Percentiles rank a stretch among this genome's conserved stretches.
These are phyloP conservation scores for Oenanthe oenanthe DNA, from an alignment of 2,113 vertebrate species.

Conservation along the genomic window DNA sequence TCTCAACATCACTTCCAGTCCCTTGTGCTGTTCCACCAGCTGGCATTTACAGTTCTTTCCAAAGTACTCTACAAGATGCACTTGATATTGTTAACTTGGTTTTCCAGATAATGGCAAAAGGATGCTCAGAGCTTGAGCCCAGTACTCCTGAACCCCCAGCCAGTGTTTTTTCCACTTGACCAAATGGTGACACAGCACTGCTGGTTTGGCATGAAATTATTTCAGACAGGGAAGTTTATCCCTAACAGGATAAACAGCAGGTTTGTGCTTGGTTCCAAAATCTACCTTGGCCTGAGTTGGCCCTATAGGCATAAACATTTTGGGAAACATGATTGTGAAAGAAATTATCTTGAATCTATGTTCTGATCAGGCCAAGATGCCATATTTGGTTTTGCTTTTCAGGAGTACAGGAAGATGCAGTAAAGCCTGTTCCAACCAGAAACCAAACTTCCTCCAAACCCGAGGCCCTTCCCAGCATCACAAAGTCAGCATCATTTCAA, in stretches of 20 bases:
- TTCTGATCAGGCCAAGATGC: neutral
- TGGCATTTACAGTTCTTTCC: neutral
- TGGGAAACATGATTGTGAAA: neutral
- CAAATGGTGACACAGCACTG: neutral
- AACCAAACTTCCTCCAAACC: slow-evolving; percentile 41
- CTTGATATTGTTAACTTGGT: neutral
- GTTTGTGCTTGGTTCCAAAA: neutral
- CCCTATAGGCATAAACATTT: neutral
- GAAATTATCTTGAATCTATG: neutral
- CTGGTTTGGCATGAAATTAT: neutral
- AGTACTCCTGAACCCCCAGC: neutral
- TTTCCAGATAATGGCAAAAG: neutral
- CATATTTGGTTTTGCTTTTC: slow-evolving; percentile 3
- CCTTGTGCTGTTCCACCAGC: neutral
- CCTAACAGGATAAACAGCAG: too few relatives aligned
- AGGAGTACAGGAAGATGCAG: slow-evolving; percentile 67
- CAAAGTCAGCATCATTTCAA: slow-evolving; percentile 17
- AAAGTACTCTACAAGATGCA: neutral
- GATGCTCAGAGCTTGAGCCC: neutral
- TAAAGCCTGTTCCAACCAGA: slow-evolving; percentile 11
- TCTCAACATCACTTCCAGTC: neutral
- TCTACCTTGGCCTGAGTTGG: neutral
- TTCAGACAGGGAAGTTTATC: neutral
- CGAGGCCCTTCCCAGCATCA: neutral
- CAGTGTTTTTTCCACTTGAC: neutral